phyloP scores from a whole-genome alignment of 2,113 vertebrate species.

The Callithrix jacchus region DNA sequence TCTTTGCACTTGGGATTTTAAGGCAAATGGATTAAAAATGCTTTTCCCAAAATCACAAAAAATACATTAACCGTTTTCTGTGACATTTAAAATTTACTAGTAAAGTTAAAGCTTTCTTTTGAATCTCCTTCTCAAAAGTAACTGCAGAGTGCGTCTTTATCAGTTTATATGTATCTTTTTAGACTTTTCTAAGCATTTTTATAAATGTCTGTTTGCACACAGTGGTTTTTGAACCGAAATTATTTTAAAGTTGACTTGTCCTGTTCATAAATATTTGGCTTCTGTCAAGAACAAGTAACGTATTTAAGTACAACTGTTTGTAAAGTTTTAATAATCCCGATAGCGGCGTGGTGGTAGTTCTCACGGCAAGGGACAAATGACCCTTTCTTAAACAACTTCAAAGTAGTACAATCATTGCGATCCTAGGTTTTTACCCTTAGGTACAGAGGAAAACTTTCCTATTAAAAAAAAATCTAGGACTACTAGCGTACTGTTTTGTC shows the following conservation, averaged over 20 bases:
- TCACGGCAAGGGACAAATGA: neutral
- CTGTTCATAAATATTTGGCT: constrained; percentile 35
- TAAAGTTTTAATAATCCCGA: constrained; percentile 31
- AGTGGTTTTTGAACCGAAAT: constrained; percentile 47
- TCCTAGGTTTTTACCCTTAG: neutral
- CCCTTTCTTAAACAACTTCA: neutral
- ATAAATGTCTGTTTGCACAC: constrained; percentile 12
- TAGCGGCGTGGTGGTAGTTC: neutral
- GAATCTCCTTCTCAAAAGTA: neutral
- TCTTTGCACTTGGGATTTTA: constrained; percentile 32
- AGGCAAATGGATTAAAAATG: constrained; percentile 19
- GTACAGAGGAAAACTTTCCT: constrained; percentile 51
- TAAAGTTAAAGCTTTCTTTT: constrained; percentile 28
- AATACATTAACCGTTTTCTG: constrained; percentile 4
- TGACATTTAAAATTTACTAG: constrained; percentile 16
- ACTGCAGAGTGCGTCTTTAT: neutral
- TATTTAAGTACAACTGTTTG: constrained; percentile 2
- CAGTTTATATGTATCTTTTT: neutral
- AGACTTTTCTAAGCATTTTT: constrained; percentile 33
- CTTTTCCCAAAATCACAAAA: neutral
- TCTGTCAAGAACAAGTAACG: constrained; percentile 1
- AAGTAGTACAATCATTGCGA: neutral
- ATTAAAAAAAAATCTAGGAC: neutral
- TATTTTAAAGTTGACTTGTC: neutral
- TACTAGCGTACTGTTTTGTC: neutral